A percentile compares a stretch with the other conserved stretches of the same genome.
These are phyloP conservation scores for Penaeus chinensis DNA, from an alignment of 1,140 invertebrate genomes.

Conservation along the genomic window DNA sequence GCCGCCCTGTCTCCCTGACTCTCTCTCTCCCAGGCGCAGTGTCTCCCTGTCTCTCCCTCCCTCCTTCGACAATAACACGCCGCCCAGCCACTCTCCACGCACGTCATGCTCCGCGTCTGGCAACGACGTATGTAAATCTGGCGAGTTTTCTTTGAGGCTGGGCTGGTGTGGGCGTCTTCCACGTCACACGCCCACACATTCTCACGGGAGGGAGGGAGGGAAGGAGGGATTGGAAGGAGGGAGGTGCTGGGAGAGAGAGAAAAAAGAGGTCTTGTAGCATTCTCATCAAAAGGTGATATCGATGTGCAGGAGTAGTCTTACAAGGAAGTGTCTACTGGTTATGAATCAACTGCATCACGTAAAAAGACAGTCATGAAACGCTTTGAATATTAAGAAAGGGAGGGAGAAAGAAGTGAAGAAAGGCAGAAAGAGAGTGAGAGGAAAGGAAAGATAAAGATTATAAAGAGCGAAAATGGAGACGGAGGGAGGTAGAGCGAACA, in stretches of 20 bases:
- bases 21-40: background rate
- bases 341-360: too few species aligned
- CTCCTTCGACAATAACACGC: background rate
- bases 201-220: constrained; percentile 3
- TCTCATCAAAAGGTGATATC: too few species aligned
- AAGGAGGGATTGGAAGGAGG: background rate
- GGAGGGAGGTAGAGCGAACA: too few species aligned
- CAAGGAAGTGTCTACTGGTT: too few species aligned
- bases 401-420: background rate
- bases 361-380: too few species aligned
- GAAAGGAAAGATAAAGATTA: too few species aligned
- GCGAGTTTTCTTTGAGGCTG: constrained; percentile 23
- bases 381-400: background rate
- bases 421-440: too few species aligned
- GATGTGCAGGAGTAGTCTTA: too few species aligned
- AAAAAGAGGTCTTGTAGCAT: background rate
- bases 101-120: constrained; percentile 10
- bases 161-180: background rate
- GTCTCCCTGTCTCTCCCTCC: constrained; percentile 5
- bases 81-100: background rate
- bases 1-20: background rate
- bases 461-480: too few species aligned
- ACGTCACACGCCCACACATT: background rate
- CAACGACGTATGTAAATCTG: constrained; percentile 47
- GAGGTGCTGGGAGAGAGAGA: background rate